A percentile compares a stretch with the other conserved stretches of the same genome.
phyloP scores from a whole-genome alignment of 1,140 invertebrate species.

The Popillia japonica region DNA sequence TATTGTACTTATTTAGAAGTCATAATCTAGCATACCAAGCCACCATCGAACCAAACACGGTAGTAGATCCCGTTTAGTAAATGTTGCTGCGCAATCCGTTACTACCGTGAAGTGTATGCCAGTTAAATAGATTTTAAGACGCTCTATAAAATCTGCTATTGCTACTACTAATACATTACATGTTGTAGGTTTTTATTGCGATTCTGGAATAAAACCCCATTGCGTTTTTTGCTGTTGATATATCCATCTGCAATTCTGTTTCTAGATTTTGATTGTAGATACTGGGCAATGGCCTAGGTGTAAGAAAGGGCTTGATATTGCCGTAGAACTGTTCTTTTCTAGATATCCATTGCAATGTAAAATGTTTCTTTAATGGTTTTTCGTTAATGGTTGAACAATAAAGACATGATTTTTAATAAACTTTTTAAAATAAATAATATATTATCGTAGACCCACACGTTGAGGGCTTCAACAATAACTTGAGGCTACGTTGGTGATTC shows the following conservation, averaged over 20 bases:
- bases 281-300: constrained; percentile 52
- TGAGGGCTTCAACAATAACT: too few species aligned
- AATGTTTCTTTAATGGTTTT: neutral
- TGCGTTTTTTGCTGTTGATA: too few species aligned
- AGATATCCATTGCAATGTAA: neutral
- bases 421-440: constrained; percentile 29
- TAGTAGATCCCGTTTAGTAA: constrained; percentile 38
- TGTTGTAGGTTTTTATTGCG: neutral
- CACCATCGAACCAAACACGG: constrained; percentile 48
- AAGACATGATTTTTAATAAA: neutral
- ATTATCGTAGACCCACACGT: too few species aligned
- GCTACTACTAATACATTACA: constrained; percentile 6
- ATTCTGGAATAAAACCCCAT: constrained; percentile 50
- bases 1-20: constrained; percentile 40
- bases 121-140: constrained; percentile 45
- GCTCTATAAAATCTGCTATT: too few species aligned
- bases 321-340: neutral
- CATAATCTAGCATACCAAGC: constrained; percentile 46
- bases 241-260: constrained; percentile 51
- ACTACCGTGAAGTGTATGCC: constrained; percentile 48
- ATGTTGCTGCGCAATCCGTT: constrained; percentile 14
- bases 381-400: neutral
- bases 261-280: constrained; percentile 48
- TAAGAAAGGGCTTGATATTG: constrained; percentile 49
- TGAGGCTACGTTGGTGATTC: too few species aligned